Percentiles rank a stretch among this genome's conserved stretches.
Conservation (phyloP, 2,797 vertebrate genomes). For the Gymnoscopelus braueri region DNA sequence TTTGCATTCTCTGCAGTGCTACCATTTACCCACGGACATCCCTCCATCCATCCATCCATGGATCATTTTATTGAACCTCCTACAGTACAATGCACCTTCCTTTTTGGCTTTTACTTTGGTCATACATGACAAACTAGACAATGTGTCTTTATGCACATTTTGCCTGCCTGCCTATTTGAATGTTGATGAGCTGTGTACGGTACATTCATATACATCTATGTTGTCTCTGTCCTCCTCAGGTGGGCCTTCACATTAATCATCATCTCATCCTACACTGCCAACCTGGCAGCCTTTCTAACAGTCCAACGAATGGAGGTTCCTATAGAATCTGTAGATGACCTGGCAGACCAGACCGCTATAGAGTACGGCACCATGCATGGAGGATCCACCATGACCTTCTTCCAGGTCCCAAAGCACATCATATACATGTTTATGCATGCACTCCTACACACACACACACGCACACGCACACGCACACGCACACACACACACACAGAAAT, state of each 20-base stretch:
- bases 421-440: too few species aligned
- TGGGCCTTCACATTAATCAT: conserved; percentile 99
- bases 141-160: conserved; percentile 46
- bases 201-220: background rate
- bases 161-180: background rate
- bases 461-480: conserved; percentile 2
- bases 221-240: conserved; percentile 74
- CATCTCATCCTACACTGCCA: conserved; percentile 99
- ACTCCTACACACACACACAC: background rate
- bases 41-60: conserved; percentile 30
- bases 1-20: conserved; percentile 33
- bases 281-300: conserved; percentile 97
- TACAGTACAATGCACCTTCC: conserved; percentile 22
- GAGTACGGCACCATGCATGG: conserved; percentile 98
- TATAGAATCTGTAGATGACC: conserved; percentile 96
- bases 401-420: conserved; percentile 84
- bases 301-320: conserved; percentile 99
- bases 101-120: conserved; percentile 29
- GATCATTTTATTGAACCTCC: conserved; percentile 29
- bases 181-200: too few species aligned
- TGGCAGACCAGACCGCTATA: conserved; percentile 97
- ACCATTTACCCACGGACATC: conserved; percentile 32
- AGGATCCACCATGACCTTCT: conserved; percentile 99
- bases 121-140: background rate
- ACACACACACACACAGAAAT: conserved; percentile 8